phyloP scores from a whole-genome alignment of 2,888 invertebrate species.

The Meiosimyza platycephala region DNA sequence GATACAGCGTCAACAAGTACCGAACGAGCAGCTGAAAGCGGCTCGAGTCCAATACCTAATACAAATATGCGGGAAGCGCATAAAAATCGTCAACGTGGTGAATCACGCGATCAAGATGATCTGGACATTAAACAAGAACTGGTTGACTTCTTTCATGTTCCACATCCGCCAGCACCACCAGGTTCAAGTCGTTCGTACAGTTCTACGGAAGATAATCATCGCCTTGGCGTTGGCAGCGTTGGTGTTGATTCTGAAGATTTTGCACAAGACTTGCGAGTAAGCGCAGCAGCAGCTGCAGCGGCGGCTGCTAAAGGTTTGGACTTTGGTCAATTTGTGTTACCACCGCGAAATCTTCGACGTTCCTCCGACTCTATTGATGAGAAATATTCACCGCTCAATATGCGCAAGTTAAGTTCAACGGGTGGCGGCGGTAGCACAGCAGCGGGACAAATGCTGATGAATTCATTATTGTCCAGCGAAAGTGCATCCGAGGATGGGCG shows the following conservation, averaged over 20 bases:
- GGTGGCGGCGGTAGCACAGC: constrained; percentile 41
- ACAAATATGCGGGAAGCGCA: constrained; percentile 59
- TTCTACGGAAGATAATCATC: constrained; percentile 59
- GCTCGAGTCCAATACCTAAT: constrained; percentile 62
- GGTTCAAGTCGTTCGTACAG: constrained; percentile 64
- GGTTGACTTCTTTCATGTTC: constrained; percentile 60
- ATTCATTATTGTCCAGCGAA: constrained; percentile 53
- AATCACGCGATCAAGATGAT: constrained; percentile 53
- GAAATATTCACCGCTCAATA: constrained; percentile 57
- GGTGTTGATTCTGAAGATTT: constrained; percentile 53
- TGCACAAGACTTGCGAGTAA: constrained; percentile 63
- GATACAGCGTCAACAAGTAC: constrained; percentile 38
- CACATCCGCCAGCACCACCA: constrained; percentile 57
- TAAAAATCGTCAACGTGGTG: constrained; percentile 54
- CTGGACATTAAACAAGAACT: constrained; percentile 63
- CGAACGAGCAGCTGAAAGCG: constrained; percentile 41
- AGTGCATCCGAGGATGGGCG: constrained; percentile 56
- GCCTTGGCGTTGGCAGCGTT: constrained; percentile 41
- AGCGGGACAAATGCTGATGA: constrained; percentile 61
- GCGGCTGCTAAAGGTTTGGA: constrained; percentile 53
- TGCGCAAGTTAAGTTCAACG: constrained; percentile 55
- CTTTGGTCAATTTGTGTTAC: constrained; percentile 59
- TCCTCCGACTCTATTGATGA: constrained; percentile 51
- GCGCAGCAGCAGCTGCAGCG: constrained; percentile 55
- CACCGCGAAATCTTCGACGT: constrained; percentile 51